Evolutionary conservation across 2,113 vertebrate species (phyloP).

Genomic region (Pogonocichla stellata): DNA sequence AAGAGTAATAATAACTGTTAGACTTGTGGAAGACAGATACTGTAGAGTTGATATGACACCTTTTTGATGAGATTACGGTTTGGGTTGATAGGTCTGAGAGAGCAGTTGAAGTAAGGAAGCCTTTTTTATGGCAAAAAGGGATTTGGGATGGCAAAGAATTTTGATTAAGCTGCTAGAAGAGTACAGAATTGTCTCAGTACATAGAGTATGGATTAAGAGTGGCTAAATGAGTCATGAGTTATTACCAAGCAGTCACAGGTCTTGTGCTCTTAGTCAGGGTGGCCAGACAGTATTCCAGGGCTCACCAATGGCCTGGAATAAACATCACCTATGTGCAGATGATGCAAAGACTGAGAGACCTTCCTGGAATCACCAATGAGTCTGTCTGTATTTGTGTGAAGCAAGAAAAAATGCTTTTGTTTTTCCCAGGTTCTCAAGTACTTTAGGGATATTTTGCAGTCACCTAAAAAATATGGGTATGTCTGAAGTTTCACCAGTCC

Average conservation of each 20-base stretch:
- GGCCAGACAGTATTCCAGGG: not conserved
- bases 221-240: not conserved
- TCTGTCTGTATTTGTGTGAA: not conserved
- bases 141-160: not conserved
- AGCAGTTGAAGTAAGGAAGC: not conserved
- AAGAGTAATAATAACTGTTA: constrained; percentile 10
- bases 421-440: not conserved
- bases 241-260: not conserved
- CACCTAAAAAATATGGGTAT: not conserved
- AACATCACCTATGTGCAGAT: not conserved
- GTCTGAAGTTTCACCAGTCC: not conserved
- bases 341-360: not conserved
- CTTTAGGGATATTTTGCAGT: not conserved
- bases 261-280: not conserved
- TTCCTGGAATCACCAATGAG: not conserved
- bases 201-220: not conserved
- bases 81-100: not conserved
- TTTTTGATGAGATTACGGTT: not conserved
- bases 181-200: not conserved
- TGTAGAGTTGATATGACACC: not conserved
- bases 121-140: not conserved
- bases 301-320: not conserved
- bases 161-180: not conserved
- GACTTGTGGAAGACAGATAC: not conserved
- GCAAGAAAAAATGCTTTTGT: not conserved